Percentiles rank a stretch among this genome's conserved stretches.
These are phyloP conservation scores for Strigops habroptila DNA, from an alignment of 2,113 vertebrate genomes.

Conservation along the genomic window DNA sequence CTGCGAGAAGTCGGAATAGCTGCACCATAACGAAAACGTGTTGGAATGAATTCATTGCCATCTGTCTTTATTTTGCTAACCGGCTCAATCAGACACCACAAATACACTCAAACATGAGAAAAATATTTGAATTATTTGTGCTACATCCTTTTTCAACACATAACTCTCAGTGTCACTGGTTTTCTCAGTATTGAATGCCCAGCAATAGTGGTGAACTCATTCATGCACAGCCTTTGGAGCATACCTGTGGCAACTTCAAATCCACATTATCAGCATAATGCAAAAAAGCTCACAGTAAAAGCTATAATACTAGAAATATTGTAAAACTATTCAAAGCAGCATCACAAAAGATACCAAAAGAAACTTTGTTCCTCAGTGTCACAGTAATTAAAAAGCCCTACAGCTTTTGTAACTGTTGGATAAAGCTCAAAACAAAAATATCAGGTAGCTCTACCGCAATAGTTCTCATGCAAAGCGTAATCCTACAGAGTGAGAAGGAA, in stretches of 20 bases:
- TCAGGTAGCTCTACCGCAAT: background rate
- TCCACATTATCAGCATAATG: background rate
- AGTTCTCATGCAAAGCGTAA: background rate
- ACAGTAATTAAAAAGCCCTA: background rate
- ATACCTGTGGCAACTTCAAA: background rate
- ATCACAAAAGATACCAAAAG: background rate
- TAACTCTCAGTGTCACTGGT: background rate
- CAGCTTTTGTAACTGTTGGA: background rate
- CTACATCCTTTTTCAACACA: background rate
- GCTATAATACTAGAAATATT: background rate
- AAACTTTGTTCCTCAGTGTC: background rate
- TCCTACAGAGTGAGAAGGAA: background rate
- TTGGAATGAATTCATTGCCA: slow-evolving; percentile 64
- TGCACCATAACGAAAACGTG: background rate
- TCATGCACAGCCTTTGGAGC: background rate
- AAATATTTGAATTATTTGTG: slow-evolving; percentile 60
- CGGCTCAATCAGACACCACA: slow-evolving; percentile 59
- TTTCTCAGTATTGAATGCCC: background rate
- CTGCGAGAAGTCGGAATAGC: background rate
- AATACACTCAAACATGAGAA: slow-evolving; percentile 58
- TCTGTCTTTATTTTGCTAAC: slow-evolving; percentile 66
- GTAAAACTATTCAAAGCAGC: background rate
- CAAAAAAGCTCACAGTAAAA: background rate
- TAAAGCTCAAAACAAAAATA: background rate
- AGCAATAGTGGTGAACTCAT: background rate